Percentiles rank a stretch among this genome's conserved stretches.
phyloP scores from a whole-genome alignment of 2,797 vertebrate genomes.

The Myiotriccus ornatus region DNA sequence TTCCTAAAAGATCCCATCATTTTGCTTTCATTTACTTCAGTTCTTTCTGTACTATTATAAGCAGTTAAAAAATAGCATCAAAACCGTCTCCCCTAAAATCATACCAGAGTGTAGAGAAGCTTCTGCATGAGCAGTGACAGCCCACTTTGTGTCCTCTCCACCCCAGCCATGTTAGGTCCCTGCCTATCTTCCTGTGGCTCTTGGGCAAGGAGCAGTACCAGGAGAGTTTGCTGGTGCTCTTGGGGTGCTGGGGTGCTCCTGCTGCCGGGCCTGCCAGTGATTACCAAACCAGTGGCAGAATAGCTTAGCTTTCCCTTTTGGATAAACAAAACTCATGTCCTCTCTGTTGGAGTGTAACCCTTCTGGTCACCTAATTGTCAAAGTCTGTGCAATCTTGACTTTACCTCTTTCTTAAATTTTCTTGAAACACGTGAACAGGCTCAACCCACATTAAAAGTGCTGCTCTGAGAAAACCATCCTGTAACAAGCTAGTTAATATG shows the following conservation, averaged over 20 bases:
- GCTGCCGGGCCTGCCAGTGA: background rate
- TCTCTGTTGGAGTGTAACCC: background rate
- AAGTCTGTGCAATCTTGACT: background rate
- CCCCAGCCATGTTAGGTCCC: background rate
- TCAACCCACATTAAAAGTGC: background rate
- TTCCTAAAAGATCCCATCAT: background rate
- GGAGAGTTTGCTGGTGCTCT: background rate
- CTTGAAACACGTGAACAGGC: background rate
- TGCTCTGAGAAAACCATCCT: background rate
- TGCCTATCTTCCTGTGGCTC: accelerated
- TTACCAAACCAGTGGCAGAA: background rate
- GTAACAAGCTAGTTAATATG: background rate
- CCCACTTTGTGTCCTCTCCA: background rate
- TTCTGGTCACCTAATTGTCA: background rate
- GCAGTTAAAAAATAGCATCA: background rate
- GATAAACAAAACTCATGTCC: background rate
- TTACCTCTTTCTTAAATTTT: background rate
- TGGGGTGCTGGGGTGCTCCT: background rate
- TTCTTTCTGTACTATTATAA: background rate
- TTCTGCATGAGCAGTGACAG: background rate
- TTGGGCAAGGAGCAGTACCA: background rate
- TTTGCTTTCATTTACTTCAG: background rate
- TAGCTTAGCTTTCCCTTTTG: background rate
- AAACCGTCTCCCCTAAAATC: background rate
- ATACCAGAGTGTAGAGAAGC: background rate